Evolutionary conservation across 1,140 invertebrate species (phyloP).

Genomic region (Trypoxylus dichotomus): DNA sequence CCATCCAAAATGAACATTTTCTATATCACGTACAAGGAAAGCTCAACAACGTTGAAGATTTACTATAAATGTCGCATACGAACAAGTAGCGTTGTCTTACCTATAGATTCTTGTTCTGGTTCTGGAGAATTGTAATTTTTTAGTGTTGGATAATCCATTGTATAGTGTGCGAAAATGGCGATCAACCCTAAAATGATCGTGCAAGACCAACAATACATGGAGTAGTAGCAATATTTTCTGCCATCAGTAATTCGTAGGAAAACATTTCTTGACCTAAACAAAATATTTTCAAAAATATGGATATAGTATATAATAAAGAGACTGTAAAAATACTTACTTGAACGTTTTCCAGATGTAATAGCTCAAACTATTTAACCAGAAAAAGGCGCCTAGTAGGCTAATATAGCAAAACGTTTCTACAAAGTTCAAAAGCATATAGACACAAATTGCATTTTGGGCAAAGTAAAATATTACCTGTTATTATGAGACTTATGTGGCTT

Average conservation of each 20-base stretch:
- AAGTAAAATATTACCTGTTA: constrained; percentile 62
- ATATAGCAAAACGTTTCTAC: constrained; percentile 74
- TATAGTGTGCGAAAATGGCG: constrained; percentile 78
- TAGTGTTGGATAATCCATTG: constrained; percentile 65
- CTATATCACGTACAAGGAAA: too few relatives aligned
- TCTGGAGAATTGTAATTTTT: constrained; percentile 55
- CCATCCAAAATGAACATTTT: too few relatives aligned
- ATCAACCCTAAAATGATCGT: constrained; percentile 69
- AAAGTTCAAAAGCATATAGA: constrained; percentile 38
- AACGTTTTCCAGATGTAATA: constrained; percentile 87
- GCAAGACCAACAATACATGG: constrained; percentile 75
- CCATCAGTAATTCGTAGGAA: constrained; percentile 81
- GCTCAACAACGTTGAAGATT: too few relatives aligned
- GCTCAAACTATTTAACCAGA: constrained; percentile 81
- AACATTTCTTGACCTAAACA: constrained; percentile 74
- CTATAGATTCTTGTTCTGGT: constrained; percentile 65
- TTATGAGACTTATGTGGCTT: constrained; percentile 75
- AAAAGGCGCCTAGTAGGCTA: constrained; percentile 75
- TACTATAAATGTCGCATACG: background rate
- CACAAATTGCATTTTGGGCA: background rate
- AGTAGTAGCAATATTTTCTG: constrained; percentile 83
- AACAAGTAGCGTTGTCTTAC: constrained; percentile 47
- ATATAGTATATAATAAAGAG: background rate
- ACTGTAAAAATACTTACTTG: constrained; percentile 55
- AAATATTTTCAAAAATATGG: background rate